These are phyloP conservation scores for Erythrocebus patas DNA, from an alignment of 2,113 vertebrate species.

Conservation along the genomic window DNA sequence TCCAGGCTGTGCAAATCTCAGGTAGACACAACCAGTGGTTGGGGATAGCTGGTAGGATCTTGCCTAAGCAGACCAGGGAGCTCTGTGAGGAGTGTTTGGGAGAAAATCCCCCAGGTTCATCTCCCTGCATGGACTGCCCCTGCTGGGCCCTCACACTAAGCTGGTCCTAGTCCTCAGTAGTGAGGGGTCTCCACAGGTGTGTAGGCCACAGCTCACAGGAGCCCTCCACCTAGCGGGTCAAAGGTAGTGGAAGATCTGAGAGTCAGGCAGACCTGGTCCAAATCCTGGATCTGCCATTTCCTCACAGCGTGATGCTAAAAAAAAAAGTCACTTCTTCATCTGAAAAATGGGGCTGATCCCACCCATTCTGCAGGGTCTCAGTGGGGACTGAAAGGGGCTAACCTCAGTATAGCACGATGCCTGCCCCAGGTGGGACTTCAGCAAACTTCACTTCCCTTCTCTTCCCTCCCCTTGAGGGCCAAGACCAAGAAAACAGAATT, in stretches of 20 bases:
- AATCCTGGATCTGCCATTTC: not conserved
- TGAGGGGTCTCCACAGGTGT: not conserved
- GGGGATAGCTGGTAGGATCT: not conserved
- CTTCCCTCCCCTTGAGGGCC: not conserved
- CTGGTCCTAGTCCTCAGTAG: not conserved
- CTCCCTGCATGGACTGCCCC: rapidly evolving
- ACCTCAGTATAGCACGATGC: not conserved
- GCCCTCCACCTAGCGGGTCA: not conserved
- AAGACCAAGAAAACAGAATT: not conserved
- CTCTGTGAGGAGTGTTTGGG: not conserved
- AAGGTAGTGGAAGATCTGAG: not conserved
- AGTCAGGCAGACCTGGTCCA: not conserved
- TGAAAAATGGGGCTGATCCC: not conserved
- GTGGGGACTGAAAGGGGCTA: not conserved
- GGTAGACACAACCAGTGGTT: not conserved
- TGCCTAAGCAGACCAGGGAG: too few relatives aligned
- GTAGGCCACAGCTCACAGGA: not conserved
- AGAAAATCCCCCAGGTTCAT: not conserved
- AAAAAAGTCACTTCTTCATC: not conserved
- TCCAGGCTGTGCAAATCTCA: not conserved
- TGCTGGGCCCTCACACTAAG: not conserved
- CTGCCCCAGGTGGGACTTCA: not conserved
- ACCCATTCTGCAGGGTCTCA: not conserved
- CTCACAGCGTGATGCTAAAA: not conserved
- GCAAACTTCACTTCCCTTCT: not conserved